Conservation (phyloP, 2,888 invertebrate species). For the Diachrysia chrysitis region DNA sequence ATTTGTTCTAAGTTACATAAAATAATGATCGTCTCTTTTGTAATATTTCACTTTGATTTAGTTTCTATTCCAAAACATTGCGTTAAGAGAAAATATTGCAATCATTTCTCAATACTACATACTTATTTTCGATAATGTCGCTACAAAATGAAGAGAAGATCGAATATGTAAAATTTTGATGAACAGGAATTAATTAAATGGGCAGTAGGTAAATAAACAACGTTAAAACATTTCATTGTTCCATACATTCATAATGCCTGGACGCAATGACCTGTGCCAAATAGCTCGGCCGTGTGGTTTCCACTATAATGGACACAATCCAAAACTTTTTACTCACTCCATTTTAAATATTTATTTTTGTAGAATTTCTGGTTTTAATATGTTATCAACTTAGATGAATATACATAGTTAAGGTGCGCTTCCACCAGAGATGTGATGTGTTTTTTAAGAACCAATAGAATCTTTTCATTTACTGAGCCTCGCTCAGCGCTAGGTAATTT, state of each 20-base stretch:
- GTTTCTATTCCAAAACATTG: too few relatives aligned
- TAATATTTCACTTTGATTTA: too few relatives aligned
- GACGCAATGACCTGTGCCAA: constrained; percentile 74
- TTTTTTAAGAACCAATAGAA: too few relatives aligned
- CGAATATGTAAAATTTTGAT: constrained; percentile 32
- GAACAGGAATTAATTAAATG: constrained; percentile 41
- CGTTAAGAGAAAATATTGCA: too few relatives aligned
- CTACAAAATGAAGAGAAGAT: constrained; percentile 30
- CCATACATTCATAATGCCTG: constrained; percentile 69
- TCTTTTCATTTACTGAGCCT: too few relatives aligned
- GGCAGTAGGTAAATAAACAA: constrained; percentile 43
- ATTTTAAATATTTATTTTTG: constrained; percentile 55
- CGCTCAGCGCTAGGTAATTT: too few relatives aligned
- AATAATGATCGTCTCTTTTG: too few relatives aligned
- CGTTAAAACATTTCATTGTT: constrained; percentile 62
- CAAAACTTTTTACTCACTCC: constrained; percentile 75
- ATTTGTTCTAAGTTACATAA: too few relatives aligned
- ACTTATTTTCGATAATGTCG: not conserved
- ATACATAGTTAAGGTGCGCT: too few relatives aligned
- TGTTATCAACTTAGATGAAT: not conserved
- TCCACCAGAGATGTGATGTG: too few relatives aligned
- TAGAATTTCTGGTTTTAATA: not conserved
- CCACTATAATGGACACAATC: constrained; percentile 82
- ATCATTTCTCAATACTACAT: not conserved
- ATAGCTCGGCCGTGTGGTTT: constrained; percentile 77